phyloP scores from a whole-genome alignment of 2,797 vertebrate genomes.

The Diplodus sargus region DNA sequence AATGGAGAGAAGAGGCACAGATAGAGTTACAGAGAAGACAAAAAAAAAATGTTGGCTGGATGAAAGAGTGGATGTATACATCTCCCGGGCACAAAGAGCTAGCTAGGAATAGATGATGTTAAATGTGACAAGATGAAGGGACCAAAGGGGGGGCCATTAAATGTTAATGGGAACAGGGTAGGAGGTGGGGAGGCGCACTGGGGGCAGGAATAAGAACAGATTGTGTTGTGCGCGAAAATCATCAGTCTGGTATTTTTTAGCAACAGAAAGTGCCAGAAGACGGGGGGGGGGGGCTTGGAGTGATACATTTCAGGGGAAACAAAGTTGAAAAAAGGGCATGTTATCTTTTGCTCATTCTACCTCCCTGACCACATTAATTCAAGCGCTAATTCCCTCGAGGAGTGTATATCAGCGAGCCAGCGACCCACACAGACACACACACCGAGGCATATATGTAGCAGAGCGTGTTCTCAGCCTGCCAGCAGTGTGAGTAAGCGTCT shows the following conservation, averaged over 20 bases:
- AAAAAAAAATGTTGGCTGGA: conserved; percentile 15
- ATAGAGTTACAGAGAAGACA: conserved; percentile 41
- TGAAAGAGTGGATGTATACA: conserved; percentile 57
- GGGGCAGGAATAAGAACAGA: conserved; percentile 57
- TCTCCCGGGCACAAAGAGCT: conserved; percentile 58
- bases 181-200: conserved; percentile 25
- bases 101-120: conserved; percentile 64
- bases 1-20: conserved; percentile 32
- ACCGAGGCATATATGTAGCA: conserved; percentile 38
- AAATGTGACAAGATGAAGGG: conserved; percentile 70
- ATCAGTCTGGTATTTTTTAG: conserved; percentile 53
- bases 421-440: conserved; percentile 31
- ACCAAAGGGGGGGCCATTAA: conserved; percentile 69
- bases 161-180: conserved; percentile 66
- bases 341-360: conserved; percentile 61
- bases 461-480: conserved; percentile 57
- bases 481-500: conserved; percentile 66
- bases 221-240: conserved; percentile 63
- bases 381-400: conserved; percentile 63
- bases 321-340: conserved; percentile 62
- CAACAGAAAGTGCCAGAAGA: conserved; percentile 56
- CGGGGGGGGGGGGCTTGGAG: conserved; percentile 38
- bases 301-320: conserved; percentile 60
- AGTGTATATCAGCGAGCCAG: conserved; percentile 52
- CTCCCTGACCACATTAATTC: conserved; percentile 60